These are phyloP conservation scores for Caenorhabditis uteleia DNA, from an alignment of 2,888 invertebrate genomes.

Conservation along the genomic window DNA sequence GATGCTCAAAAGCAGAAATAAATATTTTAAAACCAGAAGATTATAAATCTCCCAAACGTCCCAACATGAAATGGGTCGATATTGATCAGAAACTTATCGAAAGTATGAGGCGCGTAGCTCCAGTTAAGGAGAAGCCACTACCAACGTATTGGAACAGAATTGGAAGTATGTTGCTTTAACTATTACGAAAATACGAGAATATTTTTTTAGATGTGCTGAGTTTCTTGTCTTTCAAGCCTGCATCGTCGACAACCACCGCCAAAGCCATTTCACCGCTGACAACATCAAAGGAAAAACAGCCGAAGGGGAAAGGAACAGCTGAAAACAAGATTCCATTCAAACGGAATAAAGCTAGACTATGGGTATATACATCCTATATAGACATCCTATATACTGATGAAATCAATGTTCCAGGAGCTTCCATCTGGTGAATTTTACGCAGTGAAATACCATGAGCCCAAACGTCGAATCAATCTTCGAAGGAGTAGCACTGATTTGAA, in stretches of 20 bases:
- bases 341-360: neutral
- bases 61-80: slow-evolving; percentile 3
- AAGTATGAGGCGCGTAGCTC: neutral
- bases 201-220: too few species aligned
- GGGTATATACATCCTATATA: neutral
- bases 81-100: slow-evolving; percentile 21
- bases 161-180: too few species aligned
- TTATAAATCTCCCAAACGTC: slow-evolving; percentile 12
- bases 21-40: slow-evolving; percentile 19
- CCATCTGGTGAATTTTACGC: slow-evolving; percentile 27
- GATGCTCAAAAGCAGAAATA: slow-evolving; percentile 11
- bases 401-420: slow-evolving; percentile 13
- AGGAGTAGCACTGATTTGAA: slow-evolving; percentile 7
- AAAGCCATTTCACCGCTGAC: too few species aligned
- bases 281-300: neutral
- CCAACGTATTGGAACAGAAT: neutral
- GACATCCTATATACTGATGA: neutral
- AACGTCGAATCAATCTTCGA: slow-evolving; percentile 8
- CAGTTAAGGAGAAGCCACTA: neutral
- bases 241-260: too few species aligned
- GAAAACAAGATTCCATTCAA: neutral
- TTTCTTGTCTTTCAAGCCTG: too few species aligned
- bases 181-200: too few species aligned
- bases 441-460: slow-evolving; percentile 6
- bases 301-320: neutral